A percentile compares a stretch with the other conserved stretches of the same genome.
These are phyloP conservation scores for Onychostruthus taczanowskii DNA, from an alignment of 2,113 vertebrate genomes.

Conservation along the genomic window DNA sequence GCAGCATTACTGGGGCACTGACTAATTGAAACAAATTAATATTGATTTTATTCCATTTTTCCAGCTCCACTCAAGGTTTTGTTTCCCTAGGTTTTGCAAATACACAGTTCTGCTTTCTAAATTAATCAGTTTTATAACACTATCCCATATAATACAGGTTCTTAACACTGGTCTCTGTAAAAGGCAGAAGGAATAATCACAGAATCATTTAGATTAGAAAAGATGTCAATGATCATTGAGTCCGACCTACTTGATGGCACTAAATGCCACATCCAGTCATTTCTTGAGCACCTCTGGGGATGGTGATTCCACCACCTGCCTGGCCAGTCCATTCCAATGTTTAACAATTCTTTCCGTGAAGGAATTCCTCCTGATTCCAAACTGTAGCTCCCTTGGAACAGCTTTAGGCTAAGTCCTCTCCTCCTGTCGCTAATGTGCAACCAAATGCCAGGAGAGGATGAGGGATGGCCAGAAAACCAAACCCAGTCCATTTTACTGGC, in stretches of 20 bases:
- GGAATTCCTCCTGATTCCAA: not conserved
- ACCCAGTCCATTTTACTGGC: not conserved
- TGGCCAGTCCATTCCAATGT: not conserved
- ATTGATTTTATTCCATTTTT: not conserved
- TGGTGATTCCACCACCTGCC: not conserved
- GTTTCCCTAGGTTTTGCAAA: not conserved
- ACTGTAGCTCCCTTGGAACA: not conserved
- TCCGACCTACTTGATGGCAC: not conserved
- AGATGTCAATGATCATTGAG: not conserved
- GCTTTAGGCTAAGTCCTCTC: not conserved
- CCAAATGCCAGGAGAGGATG: not conserved
- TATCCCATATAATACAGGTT: not conserved
- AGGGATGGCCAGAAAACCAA: not conserved
- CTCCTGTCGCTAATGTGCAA: accelerated
- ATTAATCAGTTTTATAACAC: not conserved
- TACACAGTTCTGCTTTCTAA: not conserved
- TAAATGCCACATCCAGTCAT: too few species aligned
- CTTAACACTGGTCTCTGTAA: not conserved
- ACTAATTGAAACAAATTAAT: not conserved
- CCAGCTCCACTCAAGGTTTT: not conserved
- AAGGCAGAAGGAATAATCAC: not conserved
- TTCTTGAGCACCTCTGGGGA: not conserved
- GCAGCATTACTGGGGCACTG: not conserved
- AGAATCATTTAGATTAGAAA: not conserved
- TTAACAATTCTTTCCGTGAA: not conserved